phyloP scores from a whole-genome alignment of 2,113 vertebrate genomes.

The Circaetus cinerascens region DNA sequence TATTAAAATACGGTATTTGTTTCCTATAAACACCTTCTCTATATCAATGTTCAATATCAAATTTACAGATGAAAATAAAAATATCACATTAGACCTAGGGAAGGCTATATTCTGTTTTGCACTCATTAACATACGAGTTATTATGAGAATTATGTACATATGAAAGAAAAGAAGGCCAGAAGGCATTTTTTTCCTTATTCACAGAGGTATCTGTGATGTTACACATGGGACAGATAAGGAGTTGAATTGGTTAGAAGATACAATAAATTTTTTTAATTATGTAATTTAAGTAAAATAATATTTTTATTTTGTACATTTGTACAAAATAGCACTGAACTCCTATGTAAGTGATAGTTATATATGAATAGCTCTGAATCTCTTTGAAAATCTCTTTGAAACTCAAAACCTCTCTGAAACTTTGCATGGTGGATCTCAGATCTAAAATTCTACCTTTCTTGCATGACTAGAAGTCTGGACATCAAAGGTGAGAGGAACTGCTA shows the following conservation, averaged over 20 bases:
- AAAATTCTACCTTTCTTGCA: background rate
- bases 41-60: background rate
- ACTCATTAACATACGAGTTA: background rate
- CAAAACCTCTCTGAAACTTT: background rate
- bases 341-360: background rate
- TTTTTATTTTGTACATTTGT: background rate
- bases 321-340: background rate
- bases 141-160: background rate
- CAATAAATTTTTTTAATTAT: background rate
- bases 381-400: conserved; percentile 1
- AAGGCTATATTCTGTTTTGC: background rate
- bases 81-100: background rate
- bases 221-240: background rate
- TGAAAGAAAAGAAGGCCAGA: background rate
- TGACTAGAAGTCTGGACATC: background rate
- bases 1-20: background rate
- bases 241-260: background rate
- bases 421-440: background rate
- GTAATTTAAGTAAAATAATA: background rate
- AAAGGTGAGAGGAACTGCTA: background rate
- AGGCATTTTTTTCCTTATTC: background rate
- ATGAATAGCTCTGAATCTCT: background rate
- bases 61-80: background rate
- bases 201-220: background rate
- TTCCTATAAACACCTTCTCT: background rate